A percentile compares a stretch with the other conserved stretches of the same genome.
Evolutionary conservation across 2,113 vertebrate genomes (phyloP).

Genomic region (Dipodomys merriami): DNA sequence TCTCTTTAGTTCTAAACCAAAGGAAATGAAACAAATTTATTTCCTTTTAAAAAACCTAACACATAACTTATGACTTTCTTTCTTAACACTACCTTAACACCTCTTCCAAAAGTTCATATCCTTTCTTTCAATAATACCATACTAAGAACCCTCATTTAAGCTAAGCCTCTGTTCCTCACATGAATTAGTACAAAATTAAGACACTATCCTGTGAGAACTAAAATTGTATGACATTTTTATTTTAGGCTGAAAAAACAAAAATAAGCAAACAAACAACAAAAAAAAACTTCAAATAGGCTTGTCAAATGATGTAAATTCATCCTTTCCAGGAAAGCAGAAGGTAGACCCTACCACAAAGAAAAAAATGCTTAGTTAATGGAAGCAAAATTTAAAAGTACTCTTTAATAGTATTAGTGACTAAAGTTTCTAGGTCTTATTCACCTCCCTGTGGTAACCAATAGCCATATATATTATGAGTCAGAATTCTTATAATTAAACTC

Average conservation of each 20-base stretch:
- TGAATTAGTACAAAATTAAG: slow-evolving; percentile 76
- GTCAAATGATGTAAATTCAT: slow-evolving; percentile 75
- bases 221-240: slow-evolving; percentile 77
- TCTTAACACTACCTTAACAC: not conserved
- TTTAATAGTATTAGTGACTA: slow-evolving; percentile 83
- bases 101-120: slow-evolving; percentile 4
- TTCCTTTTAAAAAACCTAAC: not conserved
- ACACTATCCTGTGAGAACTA: slow-evolving; percentile 72
- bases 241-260: slow-evolving; percentile 75
- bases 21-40: slow-evolving; percentile 44
- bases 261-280: slow-evolving; percentile 68
- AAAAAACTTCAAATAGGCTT: slow-evolving; percentile 76
- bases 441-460: slow-evolving; percentile 86
- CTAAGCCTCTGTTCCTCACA: slow-evolving; percentile 55
- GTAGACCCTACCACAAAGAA: slow-evolving; percentile 77
- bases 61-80: slow-evolving; percentile 18
- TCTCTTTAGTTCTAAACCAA: slow-evolving; percentile 42
- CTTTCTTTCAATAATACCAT: slow-evolving; percentile 1
- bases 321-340: slow-evolving; percentile 77
- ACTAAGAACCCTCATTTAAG: slow-evolving; percentile 47
- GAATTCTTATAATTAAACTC: slow-evolving; percentile 83
- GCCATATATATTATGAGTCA: slow-evolving; percentile 75
- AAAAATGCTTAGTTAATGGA: slow-evolving; percentile 74
- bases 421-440: slow-evolving; percentile 90
- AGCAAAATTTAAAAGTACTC: slow-evolving; percentile 73